These are phyloP conservation scores for Stenodera caucasica DNA, from an alignment of 2,888 invertebrate species.

Conservation along the genomic window DNA sequence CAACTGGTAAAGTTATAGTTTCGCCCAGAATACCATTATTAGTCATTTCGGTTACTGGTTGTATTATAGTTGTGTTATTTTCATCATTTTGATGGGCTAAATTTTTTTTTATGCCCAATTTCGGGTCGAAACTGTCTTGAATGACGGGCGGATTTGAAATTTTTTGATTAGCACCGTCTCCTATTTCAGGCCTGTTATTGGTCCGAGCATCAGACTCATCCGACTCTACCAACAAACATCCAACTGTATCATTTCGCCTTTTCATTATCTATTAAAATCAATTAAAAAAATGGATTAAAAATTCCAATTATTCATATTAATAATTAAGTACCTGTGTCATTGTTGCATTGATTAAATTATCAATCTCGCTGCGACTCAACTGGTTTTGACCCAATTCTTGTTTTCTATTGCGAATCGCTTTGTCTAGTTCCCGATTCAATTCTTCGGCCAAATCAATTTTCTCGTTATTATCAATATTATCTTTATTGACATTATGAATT, in stretches of 20 bases:
- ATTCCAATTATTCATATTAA: constrained; percentile 1
- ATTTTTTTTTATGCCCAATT: background rate
- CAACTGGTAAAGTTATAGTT: background rate
- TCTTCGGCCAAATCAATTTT: constrained; percentile 5
- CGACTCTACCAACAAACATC: background rate
- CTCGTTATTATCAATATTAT: background rate
- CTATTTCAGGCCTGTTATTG: no score
- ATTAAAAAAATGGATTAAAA: background rate
- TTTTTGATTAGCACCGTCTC: background rate
- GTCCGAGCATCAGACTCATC: no score
- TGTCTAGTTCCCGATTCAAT: constrained; percentile 9
- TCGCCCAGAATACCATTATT: background rate
- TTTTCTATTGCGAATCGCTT: constrained; percentile 8
- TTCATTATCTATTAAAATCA: background rate
- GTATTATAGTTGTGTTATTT: background rate
- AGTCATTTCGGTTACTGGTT: background rate
- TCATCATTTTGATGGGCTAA: no score
- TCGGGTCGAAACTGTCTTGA: constrained; percentile 13
- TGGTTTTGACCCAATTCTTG: background rate
- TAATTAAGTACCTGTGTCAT: constrained; percentile 14
- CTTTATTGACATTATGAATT: constrained; percentile 2
- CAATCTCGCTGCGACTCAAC: constrained; percentile 3
- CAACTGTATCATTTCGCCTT: constrained; percentile 4
- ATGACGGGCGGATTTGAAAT: constrained; percentile 21
- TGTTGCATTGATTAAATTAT: constrained; percentile 11